Conservation (phyloP, 92 coral and sea anemone species). For the Parazoanthus swiftii region DNA sequence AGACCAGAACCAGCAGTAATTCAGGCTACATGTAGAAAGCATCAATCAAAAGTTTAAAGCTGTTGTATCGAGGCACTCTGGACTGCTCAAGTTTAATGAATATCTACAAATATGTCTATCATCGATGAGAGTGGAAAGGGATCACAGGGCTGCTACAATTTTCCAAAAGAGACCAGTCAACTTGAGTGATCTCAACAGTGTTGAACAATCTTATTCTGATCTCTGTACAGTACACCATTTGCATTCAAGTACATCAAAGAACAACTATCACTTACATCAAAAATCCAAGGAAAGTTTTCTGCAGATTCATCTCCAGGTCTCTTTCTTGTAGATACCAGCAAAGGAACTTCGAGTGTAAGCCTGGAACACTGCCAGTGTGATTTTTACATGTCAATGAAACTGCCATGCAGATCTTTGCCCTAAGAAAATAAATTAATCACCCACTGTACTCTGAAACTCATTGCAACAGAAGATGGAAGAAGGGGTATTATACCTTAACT, state of each 20-base stretch:
- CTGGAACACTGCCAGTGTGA: slow-evolving; percentile 40
- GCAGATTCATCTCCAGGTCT: neutral
- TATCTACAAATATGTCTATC: slow-evolving; percentile 48
- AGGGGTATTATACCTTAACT: slow-evolving; percentile 22
- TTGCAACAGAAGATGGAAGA: slow-evolving; percentile 48
- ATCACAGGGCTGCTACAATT: slow-evolving; percentile 50
- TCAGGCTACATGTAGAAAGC: slow-evolving; percentile 10
- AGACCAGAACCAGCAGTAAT: no score
- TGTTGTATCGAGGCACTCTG: slow-evolving; percentile 47
- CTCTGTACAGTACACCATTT: slow-evolving; percentile 44
- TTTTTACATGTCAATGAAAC: slow-evolving; percentile 43
- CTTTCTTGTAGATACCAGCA: neutral
- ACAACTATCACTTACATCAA: slow-evolving; percentile 28
- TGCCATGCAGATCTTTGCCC: slow-evolving; percentile 50
- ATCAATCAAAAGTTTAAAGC: slow-evolving; percentile 56
- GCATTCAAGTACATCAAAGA: slow-evolving; percentile 46
- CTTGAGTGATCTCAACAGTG: slow-evolving; percentile 28
- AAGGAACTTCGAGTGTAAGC: slow-evolving; percentile 6
- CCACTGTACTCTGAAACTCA: slow-evolving; percentile 14
- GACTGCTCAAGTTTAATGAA: slow-evolving; percentile 47
- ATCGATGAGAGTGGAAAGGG: slow-evolving; percentile 44
- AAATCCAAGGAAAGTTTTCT: slow-evolving; percentile 8
- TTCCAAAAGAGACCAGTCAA: slow-evolving; percentile 51
- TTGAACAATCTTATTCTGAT: slow-evolving; percentile 32
- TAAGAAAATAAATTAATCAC: slow-evolving; percentile 31